phyloP scores from a whole-genome alignment of 2,888 invertebrate genomes.

The Dolichopus griseipennis region DNA sequence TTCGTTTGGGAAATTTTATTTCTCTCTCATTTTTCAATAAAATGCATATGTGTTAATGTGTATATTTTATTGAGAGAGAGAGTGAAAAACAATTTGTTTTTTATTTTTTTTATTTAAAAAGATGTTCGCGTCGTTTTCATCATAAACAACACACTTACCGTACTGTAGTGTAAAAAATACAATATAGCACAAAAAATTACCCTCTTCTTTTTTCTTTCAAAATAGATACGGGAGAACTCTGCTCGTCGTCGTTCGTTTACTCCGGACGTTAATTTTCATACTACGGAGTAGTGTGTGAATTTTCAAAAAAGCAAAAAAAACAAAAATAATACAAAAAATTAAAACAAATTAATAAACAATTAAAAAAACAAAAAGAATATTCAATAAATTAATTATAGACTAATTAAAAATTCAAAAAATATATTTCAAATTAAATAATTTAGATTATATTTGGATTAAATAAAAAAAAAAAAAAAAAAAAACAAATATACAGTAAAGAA shows the following conservation, averaged over 20 bases:
- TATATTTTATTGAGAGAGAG: background rate
- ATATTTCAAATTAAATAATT: too few relatives aligned
- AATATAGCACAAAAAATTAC: background rate
- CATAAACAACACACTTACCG: too few relatives aligned
- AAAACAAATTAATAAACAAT: background rate
- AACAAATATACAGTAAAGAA: background rate
- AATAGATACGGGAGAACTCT: constrained; percentile 6
- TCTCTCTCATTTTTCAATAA: background rate
- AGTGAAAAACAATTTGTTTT: too few relatives aligned
- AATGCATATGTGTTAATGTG: background rate
- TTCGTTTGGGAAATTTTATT: background rate
- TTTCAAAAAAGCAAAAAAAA: background rate
- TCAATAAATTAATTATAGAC: too few relatives aligned
- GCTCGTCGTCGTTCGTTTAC: background rate
- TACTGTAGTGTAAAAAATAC: too few relatives aligned
- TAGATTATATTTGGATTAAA: background rate
- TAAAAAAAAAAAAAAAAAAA: background rate
- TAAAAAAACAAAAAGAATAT: background rate
- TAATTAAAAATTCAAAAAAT: too few relatives aligned
- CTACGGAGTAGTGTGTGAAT: background rate
- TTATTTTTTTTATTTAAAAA: background rate
- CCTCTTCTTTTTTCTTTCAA: background rate
- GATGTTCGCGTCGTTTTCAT: background rate
- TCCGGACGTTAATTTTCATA: background rate
- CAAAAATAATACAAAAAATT: background rate